Evolutionary conservation across 53 echinoderm and acorn worm genomes (phyloP), one percentile per base, ranked within the genome.

Genomic region (Henricia sp.): DNA sequence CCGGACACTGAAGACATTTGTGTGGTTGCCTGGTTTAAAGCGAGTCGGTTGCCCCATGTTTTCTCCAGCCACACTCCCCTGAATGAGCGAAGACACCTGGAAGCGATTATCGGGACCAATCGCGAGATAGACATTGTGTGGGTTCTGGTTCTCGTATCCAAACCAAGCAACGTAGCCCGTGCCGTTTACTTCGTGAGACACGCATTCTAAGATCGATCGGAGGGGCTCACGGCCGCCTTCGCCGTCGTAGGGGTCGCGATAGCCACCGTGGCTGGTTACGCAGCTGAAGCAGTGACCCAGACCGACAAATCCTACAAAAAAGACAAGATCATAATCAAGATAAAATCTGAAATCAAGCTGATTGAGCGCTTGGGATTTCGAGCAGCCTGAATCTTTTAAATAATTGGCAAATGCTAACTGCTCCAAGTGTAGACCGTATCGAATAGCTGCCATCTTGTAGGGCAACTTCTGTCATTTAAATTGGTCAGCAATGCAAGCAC

Each of bases 21-120:
- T 60, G 51, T 95, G 90, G 33, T 71, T 87, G 19, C 92, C 95
- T 28, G 95, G 95, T 55, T 85, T 87, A 55, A 95, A 95, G 52
- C 86, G 92, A 1, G 92, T 90, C 2, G 95, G 95, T 35, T 95
- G 95, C 2, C 95, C 95, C 72, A 74, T 43, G 36, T 87, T 82
- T 35, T 82, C 88, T 2, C 70, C 70, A 20, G 82, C 90, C n/a
- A 67, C 77, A 25, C 80, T 80, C 2, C 71, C 60, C 46, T 59
- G 80, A 32, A 83, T 40, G 8, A 62, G 52, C 4, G 65, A 65
- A 2, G 36, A 73, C 34, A 76, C 52, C 42, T 90, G 82, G 50
- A 95, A 95, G 13, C 82, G 71, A 65, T 95, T 95, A 72, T 92
- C 92, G 13, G 89, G 86, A 27, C 95, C 92, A 44, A 92, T 83